Percentiles rank a stretch among this genome's conserved stretches.
Evolutionary conservation across 2,797 vertebrate species (phyloP).

Genomic region (Kryptolebias ocellatus): DNA sequence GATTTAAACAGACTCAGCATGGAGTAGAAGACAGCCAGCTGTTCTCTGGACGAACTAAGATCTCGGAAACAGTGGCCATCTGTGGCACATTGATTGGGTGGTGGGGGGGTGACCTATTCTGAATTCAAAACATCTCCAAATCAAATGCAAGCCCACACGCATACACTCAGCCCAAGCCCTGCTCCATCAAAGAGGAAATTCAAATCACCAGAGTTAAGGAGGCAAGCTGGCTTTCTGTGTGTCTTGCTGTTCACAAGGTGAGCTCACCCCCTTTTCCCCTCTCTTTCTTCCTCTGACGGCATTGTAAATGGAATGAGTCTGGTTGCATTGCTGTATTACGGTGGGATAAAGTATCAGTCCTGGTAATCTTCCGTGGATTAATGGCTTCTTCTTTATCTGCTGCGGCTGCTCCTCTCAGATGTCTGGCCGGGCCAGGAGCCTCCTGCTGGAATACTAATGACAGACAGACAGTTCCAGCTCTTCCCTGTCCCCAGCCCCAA

Average conservation of each 20-base stretch:
- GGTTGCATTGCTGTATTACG: conserved; percentile 96
- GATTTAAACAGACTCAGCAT: conserved; percentile 68
- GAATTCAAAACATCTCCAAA: conserved; percentile 72
- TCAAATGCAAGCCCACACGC: conserved; percentile 66
- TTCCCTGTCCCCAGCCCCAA: conserved; percentile 63
- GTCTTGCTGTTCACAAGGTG: conserved; percentile 76
- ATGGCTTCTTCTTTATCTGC: conserved; percentile 99
- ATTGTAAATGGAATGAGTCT: conserved; percentile 84
- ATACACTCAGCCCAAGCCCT: conserved; percentile 29
- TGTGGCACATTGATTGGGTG: conserved; percentile 56
- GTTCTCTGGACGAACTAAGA: conserved; percentile 69
- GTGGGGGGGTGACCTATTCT: conserved; percentile 54
- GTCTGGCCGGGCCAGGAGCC: conserved; percentile 94
- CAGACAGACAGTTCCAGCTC: conserved; percentile 78
- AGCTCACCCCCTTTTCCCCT: conserved; percentile 57
- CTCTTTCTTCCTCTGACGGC: conserved; percentile 68
- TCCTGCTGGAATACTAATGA: conserved; percentile 98
- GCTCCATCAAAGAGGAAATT: conserved; percentile 70
- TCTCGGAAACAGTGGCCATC: conserved; percentile 76
- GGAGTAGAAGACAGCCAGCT: conserved; percentile 72
- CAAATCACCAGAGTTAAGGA: conserved; percentile 59
- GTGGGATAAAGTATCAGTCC: conserved; percentile 96
- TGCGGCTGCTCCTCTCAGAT: conserved; percentile 95
- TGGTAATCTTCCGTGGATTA: conserved; percentile 99
- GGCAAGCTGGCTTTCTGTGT: conserved; percentile 47